Conservation (phyloP, 2,113 vertebrate genomes). For the Nerophis lumbriciformis region DNA sequence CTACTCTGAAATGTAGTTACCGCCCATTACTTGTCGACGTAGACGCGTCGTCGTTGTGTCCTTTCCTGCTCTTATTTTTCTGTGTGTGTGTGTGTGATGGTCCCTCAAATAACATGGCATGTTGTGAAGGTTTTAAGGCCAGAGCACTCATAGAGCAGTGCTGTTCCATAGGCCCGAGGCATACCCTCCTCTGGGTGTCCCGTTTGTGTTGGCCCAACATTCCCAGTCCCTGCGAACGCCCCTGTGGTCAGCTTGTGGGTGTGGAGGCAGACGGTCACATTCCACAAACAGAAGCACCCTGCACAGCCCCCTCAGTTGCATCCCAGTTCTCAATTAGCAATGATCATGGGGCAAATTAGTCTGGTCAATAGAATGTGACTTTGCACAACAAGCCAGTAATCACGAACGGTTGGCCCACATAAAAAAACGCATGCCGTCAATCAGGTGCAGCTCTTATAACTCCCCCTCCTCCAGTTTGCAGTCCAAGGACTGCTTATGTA, state of each 20-base stretch:
- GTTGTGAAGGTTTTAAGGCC: slow-evolving; percentile 50
- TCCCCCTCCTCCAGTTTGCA: slow-evolving; percentile 12
- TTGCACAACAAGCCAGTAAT: slow-evolving; percentile 23
- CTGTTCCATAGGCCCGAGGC: slow-evolving; percentile 52
- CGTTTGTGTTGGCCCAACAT: slow-evolving; percentile 68
- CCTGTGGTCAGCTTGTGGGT: slow-evolving; percentile 67
- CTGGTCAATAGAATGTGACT: slow-evolving; percentile 25
- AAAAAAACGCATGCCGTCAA: neutral
- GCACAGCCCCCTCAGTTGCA: slow-evolving; percentile 27
- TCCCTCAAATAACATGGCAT: slow-evolving; percentile 56
- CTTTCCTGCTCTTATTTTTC: slow-evolving; percentile 28
- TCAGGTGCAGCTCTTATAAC: slow-evolving; percentile 29
- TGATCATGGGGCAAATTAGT: slow-evolving; percentile 13
- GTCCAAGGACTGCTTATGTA: slow-evolving; percentile 6
- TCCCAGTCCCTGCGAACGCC: slow-evolving; percentile 54
- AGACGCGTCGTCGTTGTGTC: neutral
- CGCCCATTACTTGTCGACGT: too few relatives aligned
- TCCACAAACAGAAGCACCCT: slow-evolving; percentile 52
- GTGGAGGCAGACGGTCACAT: slow-evolving; percentile 64
- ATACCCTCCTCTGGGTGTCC: slow-evolving; percentile 55
- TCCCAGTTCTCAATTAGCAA: slow-evolving; percentile 19
- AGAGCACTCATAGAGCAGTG: slow-evolving; percentile 42
- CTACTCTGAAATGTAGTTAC: too few relatives aligned
- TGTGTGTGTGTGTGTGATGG: slow-evolving; percentile 43
- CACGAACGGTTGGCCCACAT: slow-evolving; percentile 3